A percentile compares a stretch with the other conserved stretches of the same genome.
phyloP scores from a whole-genome alignment of 2,113 vertebrate species.

The Cichladusa arquata region DNA sequence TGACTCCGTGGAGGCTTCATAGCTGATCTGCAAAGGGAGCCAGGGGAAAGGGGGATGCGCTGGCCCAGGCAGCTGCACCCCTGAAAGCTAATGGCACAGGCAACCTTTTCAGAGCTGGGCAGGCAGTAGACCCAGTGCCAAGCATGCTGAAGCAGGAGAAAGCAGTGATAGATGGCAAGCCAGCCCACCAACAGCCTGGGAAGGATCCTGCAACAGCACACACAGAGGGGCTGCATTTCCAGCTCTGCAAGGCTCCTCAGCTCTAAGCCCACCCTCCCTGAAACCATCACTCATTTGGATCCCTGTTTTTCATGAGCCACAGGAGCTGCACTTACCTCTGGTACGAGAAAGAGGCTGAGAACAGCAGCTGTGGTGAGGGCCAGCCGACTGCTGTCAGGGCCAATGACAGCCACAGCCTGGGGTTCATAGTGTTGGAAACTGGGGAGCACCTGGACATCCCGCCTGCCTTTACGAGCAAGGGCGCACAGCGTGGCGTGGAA shows the following conservation, averaged over 20 bases:
- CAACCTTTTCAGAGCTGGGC: neutral
- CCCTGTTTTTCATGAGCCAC: fast-evolving
- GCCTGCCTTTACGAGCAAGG: neutral
- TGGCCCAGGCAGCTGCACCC: neutral
- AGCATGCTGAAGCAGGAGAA: fast-evolving
- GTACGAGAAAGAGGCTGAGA: slow-evolving; percentile 75
- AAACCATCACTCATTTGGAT: fast-evolving
- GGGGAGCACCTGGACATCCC: neutral
- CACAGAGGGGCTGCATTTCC: fast-evolving
- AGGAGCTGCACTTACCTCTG: slow-evolving; percentile 67
- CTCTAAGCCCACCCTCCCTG: neutral
- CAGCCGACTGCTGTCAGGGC: slow-evolving; percentile 65
- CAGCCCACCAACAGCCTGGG: neutral
- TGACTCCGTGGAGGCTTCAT: slow-evolving; percentile 63
- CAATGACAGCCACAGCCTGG: slow-evolving; percentile 65
- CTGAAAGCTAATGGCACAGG: fast-evolving
- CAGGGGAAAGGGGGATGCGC: neutral
- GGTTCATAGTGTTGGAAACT: slow-evolving; percentile 32
- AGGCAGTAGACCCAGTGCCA: fast-evolving
- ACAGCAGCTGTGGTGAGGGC: slow-evolving; percentile 65
- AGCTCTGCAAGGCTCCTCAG: neutral
- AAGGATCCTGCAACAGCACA: neutral
- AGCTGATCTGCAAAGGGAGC: slow-evolving; percentile 76
- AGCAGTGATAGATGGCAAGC: neutral
- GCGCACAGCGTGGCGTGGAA: slow-evolving; percentile 62